Conservation (phyloP, 2,797 vertebrate genomes). For the Pempheris klunzingeri region DNA sequence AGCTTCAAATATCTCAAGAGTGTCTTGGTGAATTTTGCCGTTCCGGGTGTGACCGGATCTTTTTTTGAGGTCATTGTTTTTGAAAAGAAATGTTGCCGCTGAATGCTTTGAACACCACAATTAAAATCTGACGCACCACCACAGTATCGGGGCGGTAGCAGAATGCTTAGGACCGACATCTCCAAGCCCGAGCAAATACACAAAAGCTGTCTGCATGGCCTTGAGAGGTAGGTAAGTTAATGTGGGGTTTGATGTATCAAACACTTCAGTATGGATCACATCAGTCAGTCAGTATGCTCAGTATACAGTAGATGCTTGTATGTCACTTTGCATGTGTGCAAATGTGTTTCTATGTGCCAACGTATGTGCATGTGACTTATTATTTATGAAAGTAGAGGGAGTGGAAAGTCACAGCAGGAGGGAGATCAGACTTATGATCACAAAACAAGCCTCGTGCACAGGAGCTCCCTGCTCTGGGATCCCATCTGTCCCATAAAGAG, state of each 20-base stretch:
- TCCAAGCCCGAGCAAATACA: not conserved
- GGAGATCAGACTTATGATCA: slow-evolving; percentile 61
- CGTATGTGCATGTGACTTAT: slow-evolving; percentile 44
- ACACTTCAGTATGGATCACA: not conserved
- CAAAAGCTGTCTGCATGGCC: not conserved
- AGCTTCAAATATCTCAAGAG: not conserved
- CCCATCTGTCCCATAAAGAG: slow-evolving; percentile 74
- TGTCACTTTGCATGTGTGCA: not conserved
- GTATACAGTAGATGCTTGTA: not conserved
- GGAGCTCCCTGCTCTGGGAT: slow-evolving; percentile 59
- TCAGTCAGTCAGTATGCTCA: not conserved
- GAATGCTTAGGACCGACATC: not conserved
- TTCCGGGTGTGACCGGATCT: not conserved
- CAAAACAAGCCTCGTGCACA: slow-evolving; percentile 51
- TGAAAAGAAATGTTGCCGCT: not conserved
- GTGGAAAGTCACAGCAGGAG: slow-evolving; percentile 64
- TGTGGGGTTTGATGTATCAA: not conserved
- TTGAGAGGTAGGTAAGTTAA: not conserved
- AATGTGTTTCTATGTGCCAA: slow-evolving; percentile 18
- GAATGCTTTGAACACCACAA: not conserved
- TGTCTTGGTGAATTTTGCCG: not conserved
- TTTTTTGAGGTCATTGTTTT: not conserved
- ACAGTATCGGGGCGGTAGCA: not conserved
- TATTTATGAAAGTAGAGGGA: slow-evolving; percentile 44
- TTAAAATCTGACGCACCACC: not conserved